Evolutionary conservation across 2,113 vertebrate genomes (phyloP).

Genomic region (Microcebus murinus): DNA sequence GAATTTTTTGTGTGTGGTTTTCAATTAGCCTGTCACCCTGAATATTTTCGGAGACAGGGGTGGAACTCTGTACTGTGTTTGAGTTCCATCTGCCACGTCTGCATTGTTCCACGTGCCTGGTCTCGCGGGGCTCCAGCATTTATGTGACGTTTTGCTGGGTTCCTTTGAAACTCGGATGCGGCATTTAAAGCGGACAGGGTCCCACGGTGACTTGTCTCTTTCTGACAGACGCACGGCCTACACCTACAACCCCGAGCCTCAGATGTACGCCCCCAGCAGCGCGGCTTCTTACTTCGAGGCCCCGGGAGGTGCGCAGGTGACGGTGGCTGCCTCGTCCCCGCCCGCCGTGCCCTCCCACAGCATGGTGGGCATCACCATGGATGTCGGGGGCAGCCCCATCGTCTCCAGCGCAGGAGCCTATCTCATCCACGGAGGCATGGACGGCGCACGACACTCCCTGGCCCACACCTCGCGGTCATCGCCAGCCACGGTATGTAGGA

Average conservation of each 20-base stretch:
- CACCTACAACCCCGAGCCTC: slow-evolving; percentile 94
- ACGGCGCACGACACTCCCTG: slow-evolving; percentile 92
- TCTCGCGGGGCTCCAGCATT: too few species aligned
- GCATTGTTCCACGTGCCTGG: accelerated
- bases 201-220: not conserved
- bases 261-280: slow-evolving; percentile 93
- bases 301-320: slow-evolving; percentile 92
- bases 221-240: slow-evolving; percentile 92
- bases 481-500: slow-evolving; percentile 96
- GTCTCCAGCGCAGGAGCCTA: slow-evolving; percentile 96
- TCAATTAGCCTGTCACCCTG: not conserved
- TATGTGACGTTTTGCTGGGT: not conserved
- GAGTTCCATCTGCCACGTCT: not conserved
- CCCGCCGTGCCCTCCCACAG: slow-evolving; percentile 91
- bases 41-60: not conserved
- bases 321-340: slow-evolving; percentile 94
- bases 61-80: not conserved
- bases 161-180: not conserved
- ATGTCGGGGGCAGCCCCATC: slow-evolving; percentile 94
- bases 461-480: slow-evolving; percentile 96
- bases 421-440: slow-evolving; percentile 96
- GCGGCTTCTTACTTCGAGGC: slow-evolving; percentile 94
- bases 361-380: slow-evolving; percentile 99
- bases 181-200: accelerated
- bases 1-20: not conserved